Evolutionary conservation across 2,888 invertebrate genomes (phyloP).

Genomic region (Lasioglossum marginatum): DNA sequence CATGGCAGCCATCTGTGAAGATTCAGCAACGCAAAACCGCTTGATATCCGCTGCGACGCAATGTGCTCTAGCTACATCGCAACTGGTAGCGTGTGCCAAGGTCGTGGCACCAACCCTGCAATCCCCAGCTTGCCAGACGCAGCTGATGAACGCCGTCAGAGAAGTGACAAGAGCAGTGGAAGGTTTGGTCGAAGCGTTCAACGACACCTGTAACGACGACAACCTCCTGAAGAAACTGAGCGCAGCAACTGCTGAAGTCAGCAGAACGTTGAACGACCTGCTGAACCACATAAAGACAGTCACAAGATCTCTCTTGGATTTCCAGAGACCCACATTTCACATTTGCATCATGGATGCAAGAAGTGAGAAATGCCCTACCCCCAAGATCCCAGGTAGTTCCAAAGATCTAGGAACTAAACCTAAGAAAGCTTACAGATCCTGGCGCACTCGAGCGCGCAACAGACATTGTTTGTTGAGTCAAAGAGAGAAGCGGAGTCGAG

Average conservation of each 20-base stretch:
- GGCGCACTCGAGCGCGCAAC: no score
- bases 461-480: no score
- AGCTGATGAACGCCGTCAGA: slow-evolving; percentile 95
- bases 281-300: slow-evolving; percentile 94
- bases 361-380: no score
- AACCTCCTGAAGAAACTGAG: slow-evolving; percentile 90
- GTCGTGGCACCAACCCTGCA: slow-evolving; percentile 94
- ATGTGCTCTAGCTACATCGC: slow-evolving; percentile 98
- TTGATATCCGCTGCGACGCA: slow-evolving; percentile 98
- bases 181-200: slow-evolving; percentile 93
- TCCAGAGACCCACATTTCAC: no score
- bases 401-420: no score
- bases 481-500: no score
- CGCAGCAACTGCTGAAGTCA: slow-evolving; percentile 94
- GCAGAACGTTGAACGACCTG: slow-evolving; percentile 94
- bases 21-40: slow-evolving; percentile 92
- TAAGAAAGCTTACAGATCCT: no score
- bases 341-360: no score
- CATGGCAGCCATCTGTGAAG: slow-evolving; percentile 95
- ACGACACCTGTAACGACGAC: slow-evolving; percentile 89
- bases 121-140: slow-evolving; percentile 94
- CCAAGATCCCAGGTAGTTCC: no score
- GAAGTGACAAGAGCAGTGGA: slow-evolving; percentile 97
- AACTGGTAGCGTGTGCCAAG: slow-evolving; percentile 98
- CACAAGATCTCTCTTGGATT: no score